phyloP scores from a whole-genome alignment of 2,888 invertebrate genomes.

The Endomychus coccineus region DNA sequence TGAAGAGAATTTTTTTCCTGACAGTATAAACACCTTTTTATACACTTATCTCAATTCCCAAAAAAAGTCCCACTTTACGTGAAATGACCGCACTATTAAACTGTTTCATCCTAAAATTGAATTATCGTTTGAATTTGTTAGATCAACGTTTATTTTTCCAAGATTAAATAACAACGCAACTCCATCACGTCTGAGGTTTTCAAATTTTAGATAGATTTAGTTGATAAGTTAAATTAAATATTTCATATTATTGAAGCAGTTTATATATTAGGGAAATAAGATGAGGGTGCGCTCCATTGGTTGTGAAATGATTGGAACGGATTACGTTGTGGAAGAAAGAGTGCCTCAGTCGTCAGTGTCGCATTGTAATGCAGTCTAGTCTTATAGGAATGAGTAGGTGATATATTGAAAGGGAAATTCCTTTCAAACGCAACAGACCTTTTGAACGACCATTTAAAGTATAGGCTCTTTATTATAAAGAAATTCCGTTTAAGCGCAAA shows the following conservation, averaged over 20 bases:
- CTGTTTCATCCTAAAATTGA: no score
- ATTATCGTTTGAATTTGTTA: no score
- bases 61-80: no score
- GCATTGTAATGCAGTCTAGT: constrained; percentile 27
- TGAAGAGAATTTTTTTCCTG: no score
- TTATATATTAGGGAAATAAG: no score
- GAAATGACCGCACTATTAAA: no score
- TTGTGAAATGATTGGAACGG: constrained; percentile 28
- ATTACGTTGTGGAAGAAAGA: constrained; percentile 27
- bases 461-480: constrained; percentile 37
- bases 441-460: constrained; percentile 23
- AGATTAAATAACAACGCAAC: no score
- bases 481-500: constrained; percentile 36
- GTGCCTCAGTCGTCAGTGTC: constrained; percentile 21
- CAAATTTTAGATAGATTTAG: constrained; percentile 9
- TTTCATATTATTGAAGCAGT: constrained; percentile 4
- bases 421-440: constrained; percentile 15
- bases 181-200: no score
- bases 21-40: no score
- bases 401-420: constrained; percentile 16
- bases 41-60: no score
- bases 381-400: constrained; percentile 27
- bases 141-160: no score
- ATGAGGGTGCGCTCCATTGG: constrained; percentile 10
- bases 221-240: constrained; percentile 4